Evolutionary conservation across 2,888 invertebrate species (phyloP), one percentile per base, ranked within the genome.

Genomic region (Microctonus hyperodae): DNA sequence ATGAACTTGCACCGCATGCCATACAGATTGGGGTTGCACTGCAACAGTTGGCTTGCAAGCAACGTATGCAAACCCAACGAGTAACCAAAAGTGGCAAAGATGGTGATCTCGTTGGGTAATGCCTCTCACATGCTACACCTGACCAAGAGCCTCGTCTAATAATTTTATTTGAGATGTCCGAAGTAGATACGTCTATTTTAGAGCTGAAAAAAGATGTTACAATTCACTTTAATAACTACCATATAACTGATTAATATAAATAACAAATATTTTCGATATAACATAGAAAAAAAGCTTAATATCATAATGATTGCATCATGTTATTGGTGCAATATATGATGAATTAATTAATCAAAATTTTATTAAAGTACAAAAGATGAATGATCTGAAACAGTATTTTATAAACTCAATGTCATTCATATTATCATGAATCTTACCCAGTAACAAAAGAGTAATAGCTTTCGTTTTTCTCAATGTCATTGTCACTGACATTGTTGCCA

Each of bases 41-140:
- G 73, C 80, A 81, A 71, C 88, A 88, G 84, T 94, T 94, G 71
- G 90, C 88, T 63, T 93, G 84, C 1, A 93, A 91, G 80, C 94
- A 94, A 74, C 91, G 88, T 74, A 87, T 87, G 78, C 92, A 92
- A 10, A 90, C 88, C 92, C 92, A 92, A 73, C 76, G 79, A 13
- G 76, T 79, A 20, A 81, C 76, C 64, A 84, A 69, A 6, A 79
- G 77, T 51, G 83, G 83, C 69, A 83, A 63, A 23, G 83, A 84
- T 44, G 80, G 73, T 66, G 79, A 77, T 71, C 81, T 76, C 64
- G 74, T 76, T 23, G 79, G 73, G 35, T 68, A 35, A 63, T 75
- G 73, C 64, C 71, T 68, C 48, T 73, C 71, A 20, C 51, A 69
- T 37, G 53, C 61, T 28, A 64, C 69, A 56, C 78, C 81, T 56